These are phyloP conservation scores for Echinarachnius parma DNA, from an alignment of 53 echinoderm and acorn worm genomes.

Conservation along the genomic window DNA sequence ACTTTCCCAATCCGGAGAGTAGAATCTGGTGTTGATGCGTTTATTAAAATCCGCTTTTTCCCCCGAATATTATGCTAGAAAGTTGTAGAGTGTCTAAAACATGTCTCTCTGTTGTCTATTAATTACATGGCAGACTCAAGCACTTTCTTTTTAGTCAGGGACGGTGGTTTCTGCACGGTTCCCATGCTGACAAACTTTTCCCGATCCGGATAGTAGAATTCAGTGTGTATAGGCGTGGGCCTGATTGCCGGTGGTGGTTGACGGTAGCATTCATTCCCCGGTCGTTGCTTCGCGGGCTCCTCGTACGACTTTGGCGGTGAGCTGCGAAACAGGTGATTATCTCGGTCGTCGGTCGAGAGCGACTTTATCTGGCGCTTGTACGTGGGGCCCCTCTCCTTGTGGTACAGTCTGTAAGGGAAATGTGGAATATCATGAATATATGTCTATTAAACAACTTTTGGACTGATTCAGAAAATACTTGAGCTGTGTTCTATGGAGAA, in stretches of 20 bases:
- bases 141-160: constrained; percentile 23
- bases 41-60: too few species aligned
- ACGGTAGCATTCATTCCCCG: constrained; percentile 81
- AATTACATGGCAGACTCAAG: constrained; percentile 34
- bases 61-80: too few species aligned
- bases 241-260: constrained; percentile 81
- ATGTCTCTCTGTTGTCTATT: neutral
- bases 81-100: too few species aligned
- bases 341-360: constrained; percentile 57
- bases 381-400: constrained; percentile 71
- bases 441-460: too few species aligned
- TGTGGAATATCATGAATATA: too few species aligned
- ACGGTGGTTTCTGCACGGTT: neutral
- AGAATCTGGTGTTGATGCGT: too few species aligned
- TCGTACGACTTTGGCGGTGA: constrained; percentile 47
- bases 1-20: too few species aligned
- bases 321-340: constrained; percentile 77
- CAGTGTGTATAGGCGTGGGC: constrained; percentile 76
- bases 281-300: constrained; percentile 49
- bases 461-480: too few species aligned
- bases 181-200: constrained; percentile 61
- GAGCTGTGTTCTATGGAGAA: too few species aligned
- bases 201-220: constrained; percentile 91
- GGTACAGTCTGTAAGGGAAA: constrained; percentile 91
- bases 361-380: constrained; percentile 71